phyloP scores from a whole-genome alignment of 2,113 vertebrate species.

The Plotosus lineatus region DNA sequence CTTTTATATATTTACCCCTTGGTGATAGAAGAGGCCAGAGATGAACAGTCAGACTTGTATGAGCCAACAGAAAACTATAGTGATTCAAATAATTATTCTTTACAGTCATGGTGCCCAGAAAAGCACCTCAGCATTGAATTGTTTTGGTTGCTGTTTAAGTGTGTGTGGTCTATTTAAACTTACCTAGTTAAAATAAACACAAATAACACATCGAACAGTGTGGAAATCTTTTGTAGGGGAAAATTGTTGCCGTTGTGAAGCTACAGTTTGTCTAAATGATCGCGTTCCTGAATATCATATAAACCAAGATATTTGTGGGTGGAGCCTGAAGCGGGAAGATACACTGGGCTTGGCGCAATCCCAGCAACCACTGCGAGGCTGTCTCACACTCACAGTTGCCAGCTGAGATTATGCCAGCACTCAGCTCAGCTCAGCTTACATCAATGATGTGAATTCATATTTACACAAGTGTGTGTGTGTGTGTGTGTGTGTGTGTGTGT shows the following conservation, averaged over 20 bases:
- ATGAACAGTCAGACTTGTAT: background rate
- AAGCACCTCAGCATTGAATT: background rate
- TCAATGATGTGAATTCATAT: background rate
- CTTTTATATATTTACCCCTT: background rate
- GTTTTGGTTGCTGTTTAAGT: background rate
- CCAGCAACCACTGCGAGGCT: constrained; percentile 83
- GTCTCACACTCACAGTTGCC: constrained; percentile 91
- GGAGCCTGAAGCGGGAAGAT: constrained; percentile 56
- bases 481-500: background rate
- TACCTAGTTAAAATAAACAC: background rate
- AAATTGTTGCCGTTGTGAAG: background rate
- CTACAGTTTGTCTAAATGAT: background rate
- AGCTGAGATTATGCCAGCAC: constrained; percentile 95
- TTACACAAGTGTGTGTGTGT: constrained; percentile 1
- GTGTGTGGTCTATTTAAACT: too few species aligned
- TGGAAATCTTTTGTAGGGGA: background rate
- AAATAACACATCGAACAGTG: background rate
- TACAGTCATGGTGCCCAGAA: background rate
- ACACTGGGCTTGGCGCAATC: constrained; percentile 88
- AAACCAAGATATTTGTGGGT: background rate
- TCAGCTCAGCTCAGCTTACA: constrained; percentile 74
- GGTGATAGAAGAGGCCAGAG: background rate
- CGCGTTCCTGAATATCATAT: background rate
- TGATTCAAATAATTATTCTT: background rate
- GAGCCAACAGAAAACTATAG: background rate